phyloP scores from a whole-genome alignment of 2,797 vertebrate species.

The Gymnodraco acuticeps region DNA sequence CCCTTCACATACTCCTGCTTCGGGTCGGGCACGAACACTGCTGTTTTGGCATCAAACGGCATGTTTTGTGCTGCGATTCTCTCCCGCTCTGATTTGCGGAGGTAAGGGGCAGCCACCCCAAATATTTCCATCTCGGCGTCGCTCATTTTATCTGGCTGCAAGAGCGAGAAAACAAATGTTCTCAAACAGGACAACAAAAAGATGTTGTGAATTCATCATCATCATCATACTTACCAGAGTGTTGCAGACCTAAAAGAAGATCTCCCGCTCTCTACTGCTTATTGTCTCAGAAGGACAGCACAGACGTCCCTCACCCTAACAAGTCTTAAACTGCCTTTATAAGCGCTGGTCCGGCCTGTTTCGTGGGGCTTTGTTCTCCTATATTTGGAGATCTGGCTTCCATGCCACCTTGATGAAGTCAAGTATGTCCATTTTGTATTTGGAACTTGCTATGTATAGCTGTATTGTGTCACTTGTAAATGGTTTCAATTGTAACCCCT shows the following conservation, averaged over 20 bases:
- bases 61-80: constrained; percentile 87
- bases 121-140: constrained; percentile 85
- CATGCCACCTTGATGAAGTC: constrained; percentile 40
- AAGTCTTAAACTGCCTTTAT: constrained; percentile 67
- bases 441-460: constrained; percentile 69
- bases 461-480: constrained; percentile 72
- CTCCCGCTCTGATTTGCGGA: constrained; percentile 88
- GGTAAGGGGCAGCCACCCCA: constrained; percentile 85
- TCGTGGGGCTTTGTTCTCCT: constrained; percentile 39
- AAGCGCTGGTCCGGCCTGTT: constrained; percentile 14
- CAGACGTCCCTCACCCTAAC: constrained; percentile 47
- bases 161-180: accelerated
- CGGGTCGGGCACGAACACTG: constrained; percentile 86
- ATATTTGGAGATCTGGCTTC: constrained; percentile 71
- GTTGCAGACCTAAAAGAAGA: constrained; percentile 5
- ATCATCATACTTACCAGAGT: constrained; percentile 28
- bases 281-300: constrained; percentile 16
- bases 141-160: constrained; percentile 58
- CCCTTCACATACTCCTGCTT: constrained; percentile 87
- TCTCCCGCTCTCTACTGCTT: neutral
- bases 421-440: constrained; percentile 66
- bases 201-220: neutral
- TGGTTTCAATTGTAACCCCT: constrained; percentile 64
- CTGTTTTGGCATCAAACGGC: constrained; percentile 88
- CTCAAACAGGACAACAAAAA: neutral